Evolutionary conservation across 2,797 vertebrate genomes (phyloP).

Genomic region (Sebastes alutus): DNA sequence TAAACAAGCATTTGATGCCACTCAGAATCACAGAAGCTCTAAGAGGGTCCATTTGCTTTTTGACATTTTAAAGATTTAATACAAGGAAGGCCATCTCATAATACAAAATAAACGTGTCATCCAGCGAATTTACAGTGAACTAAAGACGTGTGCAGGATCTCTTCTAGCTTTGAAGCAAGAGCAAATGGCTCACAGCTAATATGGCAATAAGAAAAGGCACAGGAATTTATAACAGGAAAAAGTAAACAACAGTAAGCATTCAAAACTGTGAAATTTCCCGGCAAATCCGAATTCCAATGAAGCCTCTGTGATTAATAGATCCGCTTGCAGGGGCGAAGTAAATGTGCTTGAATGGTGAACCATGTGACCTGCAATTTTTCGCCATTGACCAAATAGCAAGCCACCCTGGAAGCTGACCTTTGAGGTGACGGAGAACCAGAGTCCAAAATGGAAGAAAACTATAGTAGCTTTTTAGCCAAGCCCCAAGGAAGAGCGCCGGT

Average conservation of each 20-base stretch:
- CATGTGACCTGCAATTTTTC: not conserved
- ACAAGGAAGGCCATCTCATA: not conserved
- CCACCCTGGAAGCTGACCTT: not conserved
- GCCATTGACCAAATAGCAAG: not conserved
- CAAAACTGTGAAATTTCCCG: not conserved
- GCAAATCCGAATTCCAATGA: no score
- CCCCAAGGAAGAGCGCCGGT: fast-evolving
- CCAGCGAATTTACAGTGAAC: not conserved
- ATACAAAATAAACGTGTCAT: not conserved
- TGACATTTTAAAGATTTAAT: not conserved
- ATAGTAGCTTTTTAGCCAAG: no score
- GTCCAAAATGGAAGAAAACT: no score
- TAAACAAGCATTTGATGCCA: constrained; percentile 28
- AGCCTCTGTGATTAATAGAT: not conserved
- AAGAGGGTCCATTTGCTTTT: not conserved
- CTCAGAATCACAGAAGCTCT: not conserved
- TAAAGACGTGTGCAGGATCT: not conserved
- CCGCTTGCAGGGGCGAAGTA: not conserved
- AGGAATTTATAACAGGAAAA: not conserved
- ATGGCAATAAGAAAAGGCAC: not conserved
- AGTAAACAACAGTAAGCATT: not conserved
- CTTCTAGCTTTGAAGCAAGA: not conserved
- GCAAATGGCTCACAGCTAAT: not conserved
- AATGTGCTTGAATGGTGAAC: not conserved
- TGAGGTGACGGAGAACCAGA: not conserved